phyloP scores from a whole-genome alignment of 2,797 vertebrate genomes.

The Pangasius macronema region DNA sequence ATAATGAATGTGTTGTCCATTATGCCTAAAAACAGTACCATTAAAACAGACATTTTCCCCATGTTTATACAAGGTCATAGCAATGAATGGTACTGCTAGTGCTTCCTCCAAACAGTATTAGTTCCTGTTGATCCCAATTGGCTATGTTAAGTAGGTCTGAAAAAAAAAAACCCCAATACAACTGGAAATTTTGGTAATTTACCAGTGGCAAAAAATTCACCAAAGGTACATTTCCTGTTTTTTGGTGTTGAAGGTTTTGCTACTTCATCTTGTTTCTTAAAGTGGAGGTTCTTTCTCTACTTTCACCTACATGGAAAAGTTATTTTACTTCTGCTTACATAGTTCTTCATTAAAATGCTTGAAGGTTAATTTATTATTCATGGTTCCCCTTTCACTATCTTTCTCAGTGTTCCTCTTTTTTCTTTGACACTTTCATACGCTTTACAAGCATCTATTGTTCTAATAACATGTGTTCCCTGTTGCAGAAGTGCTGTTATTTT shows the following conservation, averaged over 20 bases:
- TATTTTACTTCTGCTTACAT: slow-evolving; percentile 7
- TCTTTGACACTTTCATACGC: not conserved
- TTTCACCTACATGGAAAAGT: not conserved
- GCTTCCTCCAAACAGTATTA: not conserved
- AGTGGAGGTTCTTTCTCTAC: not conserved
- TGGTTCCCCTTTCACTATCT: slow-evolving; percentile 25
- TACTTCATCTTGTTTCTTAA: not conserved
- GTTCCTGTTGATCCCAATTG: not conserved
- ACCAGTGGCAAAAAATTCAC: not conserved
- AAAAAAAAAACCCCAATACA: not conserved
- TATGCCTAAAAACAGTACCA: not conserved
- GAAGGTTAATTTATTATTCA: slow-evolving; percentile 3
- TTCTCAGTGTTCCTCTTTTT: slow-evolving; percentile 37
- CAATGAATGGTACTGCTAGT: not conserved
- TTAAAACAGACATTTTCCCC: not conserved
- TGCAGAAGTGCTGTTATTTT: not conserved
- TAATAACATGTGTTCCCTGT: not conserved
- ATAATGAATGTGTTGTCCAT: not conserved
- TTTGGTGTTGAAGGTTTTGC: not conserved
- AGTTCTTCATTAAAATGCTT: not conserved
- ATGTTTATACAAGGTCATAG: not conserved
- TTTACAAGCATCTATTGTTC: not conserved
- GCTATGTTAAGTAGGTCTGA: not conserved
- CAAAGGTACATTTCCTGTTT: slow-evolving; percentile 2
- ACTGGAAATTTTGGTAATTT: not conserved